A percentile compares a stretch with the other conserved stretches of the same genome.
phyloP scores from a whole-genome alignment of 1,140 invertebrate species.

The Rhopalosiphum padi region DNA sequence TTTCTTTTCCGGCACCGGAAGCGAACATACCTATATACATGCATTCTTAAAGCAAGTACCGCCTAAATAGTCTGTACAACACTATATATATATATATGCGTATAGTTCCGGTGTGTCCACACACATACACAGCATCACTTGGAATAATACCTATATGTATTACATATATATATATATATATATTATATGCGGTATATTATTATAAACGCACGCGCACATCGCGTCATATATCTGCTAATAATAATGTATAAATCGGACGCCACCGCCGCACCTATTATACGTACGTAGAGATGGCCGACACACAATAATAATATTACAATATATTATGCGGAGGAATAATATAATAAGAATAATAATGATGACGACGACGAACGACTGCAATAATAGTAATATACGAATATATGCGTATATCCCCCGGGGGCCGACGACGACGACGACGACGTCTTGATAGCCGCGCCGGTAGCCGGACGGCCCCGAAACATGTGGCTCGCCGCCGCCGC shows the following conservation, averaged over 20 bases:
- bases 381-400: neutral
- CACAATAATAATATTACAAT: neutral
- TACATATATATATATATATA: neutral
- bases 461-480: slow-evolving; percentile 9
- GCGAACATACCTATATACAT: too few relatives aligned
- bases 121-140: too few relatives aligned
- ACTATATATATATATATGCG: neutral
- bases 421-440: neutral
- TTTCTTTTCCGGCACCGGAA: neutral
- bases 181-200: neutral
- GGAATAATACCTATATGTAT: too few relatives aligned
- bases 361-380: neutral
- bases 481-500: neutral
- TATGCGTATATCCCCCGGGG: neutral
- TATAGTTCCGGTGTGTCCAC: neutral
- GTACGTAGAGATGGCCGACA: neutral
- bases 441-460: neutral
- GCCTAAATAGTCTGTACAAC: neutral
- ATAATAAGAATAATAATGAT: too few relatives aligned
- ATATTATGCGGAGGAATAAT: neutral
- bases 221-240: neutral
- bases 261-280: too few relatives aligned
- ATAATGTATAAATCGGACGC: too few relatives aligned
- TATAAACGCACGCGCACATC: neutral
- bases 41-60: neutral